Percentiles rank a stretch among this genome's conserved stretches.
Evolutionary conservation across 2,113 vertebrate species (phyloP).

Genomic region (Psilopogon haemacephalus): DNA sequence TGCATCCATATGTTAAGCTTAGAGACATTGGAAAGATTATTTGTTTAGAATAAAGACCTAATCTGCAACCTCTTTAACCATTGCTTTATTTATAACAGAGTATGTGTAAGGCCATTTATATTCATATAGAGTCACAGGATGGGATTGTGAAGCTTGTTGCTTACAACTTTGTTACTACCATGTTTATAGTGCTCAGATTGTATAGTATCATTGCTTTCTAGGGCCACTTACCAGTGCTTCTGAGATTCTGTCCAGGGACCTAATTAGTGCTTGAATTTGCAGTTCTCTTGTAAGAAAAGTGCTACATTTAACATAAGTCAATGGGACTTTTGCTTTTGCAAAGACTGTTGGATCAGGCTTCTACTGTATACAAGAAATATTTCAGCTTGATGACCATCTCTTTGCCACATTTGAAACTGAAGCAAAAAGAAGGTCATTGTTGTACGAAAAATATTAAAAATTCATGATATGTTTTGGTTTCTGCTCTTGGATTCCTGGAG

Average conservation of each 20-base stretch:
- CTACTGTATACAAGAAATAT: slow-evolving; percentile 40
- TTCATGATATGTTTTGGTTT: slow-evolving; percentile 54
- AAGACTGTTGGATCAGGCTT: slow-evolving; percentile 39
- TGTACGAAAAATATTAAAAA: slow-evolving; percentile 67
- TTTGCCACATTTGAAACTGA: slow-evolving; percentile 30
- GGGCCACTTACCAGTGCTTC: slow-evolving; percentile 10
- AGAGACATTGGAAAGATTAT: not conserved
- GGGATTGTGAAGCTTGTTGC: not conserved
- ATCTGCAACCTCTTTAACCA: not conserved
- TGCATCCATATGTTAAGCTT: not conserved
- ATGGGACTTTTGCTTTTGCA: slow-evolving; percentile 51
- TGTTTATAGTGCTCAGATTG: slow-evolving; percentile 50
- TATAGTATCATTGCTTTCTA: slow-evolving; percentile 33
- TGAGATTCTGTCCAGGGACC: slow-evolving; percentile 42
- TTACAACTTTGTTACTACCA: slow-evolving; percentile 3
- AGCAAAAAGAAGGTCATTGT: slow-evolving; percentile 57
- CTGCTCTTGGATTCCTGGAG: slow-evolving; percentile 54
- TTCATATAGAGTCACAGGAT: not conserved
- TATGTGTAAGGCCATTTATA: not conserved
- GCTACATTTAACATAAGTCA: slow-evolving; percentile 60
- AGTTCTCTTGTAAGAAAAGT: slow-evolving; percentile 55
- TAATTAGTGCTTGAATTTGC: slow-evolving; percentile 60
- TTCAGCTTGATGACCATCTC: slow-evolving; percentile 25
- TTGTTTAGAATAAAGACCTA: not conserved
- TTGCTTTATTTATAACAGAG: not conserved